These are phyloP conservation scores for Bellardia bayeri DNA, from an alignment of 2,888 invertebrate genomes.

Conservation along the genomic window DNA sequence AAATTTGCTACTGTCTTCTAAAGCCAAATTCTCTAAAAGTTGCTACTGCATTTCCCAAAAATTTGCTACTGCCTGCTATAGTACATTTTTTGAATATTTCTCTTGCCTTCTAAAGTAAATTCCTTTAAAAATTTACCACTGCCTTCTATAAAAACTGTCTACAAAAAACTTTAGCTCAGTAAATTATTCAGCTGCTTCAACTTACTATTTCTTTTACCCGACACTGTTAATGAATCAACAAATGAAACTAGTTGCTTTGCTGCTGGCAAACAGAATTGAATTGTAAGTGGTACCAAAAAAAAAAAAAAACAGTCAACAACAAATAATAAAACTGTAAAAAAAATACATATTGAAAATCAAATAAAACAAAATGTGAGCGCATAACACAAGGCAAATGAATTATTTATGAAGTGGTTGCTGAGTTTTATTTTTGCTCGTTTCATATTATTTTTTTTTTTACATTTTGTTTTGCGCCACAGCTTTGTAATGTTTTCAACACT, in stretches of 20 bases:
- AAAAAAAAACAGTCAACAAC: conserved; percentile 18
- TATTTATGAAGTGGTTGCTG: conserved; percentile 83
- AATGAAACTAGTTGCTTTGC: conserved; percentile 60
- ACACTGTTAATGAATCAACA: conserved; percentile 65
- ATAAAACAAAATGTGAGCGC: conserved; percentile 69
- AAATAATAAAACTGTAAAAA: conserved; percentile 6
- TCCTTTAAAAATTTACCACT: too few species aligned
- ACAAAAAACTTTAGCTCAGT: too few species aligned
- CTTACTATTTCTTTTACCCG: neutral
- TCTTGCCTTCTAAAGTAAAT: too few species aligned
- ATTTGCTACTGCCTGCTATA: too few species aligned
- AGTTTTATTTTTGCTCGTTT: conserved; percentile 73
- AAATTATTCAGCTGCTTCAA: too few species aligned
- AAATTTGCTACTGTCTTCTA: too few species aligned
- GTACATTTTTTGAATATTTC: too few species aligned
- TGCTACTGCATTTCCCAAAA: too few species aligned
- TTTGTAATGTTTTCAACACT: conserved; percentile 72
- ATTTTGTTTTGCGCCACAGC: conserved; percentile 13
- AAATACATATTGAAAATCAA: conserved; percentile 68
- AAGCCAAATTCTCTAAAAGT: too few species aligned
- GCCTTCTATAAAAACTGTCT: too few species aligned
- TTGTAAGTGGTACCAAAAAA: conserved; percentile 11
- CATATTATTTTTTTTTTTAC: conserved; percentile 57
- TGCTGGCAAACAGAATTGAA: conserved; percentile 44
- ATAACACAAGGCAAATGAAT: conserved; percentile 81